A percentile compares a stretch with the other conserved stretches of the same genome.
Evolutionary conservation across 2,113 vertebrate genomes (phyloP).

Genomic region (Podarcis cretensis): DNA sequence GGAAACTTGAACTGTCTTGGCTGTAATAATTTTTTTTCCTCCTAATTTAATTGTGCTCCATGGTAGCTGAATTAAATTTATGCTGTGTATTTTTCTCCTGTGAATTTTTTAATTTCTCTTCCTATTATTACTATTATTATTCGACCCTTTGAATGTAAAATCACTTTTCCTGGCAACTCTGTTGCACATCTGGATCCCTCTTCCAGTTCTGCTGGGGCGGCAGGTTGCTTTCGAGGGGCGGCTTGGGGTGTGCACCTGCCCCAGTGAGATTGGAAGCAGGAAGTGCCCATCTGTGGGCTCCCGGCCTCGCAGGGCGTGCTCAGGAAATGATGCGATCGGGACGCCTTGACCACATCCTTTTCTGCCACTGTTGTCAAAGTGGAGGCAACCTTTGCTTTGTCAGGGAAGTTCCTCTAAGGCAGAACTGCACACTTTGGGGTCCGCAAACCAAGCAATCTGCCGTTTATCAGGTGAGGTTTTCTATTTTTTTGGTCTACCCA

Average conservation of each 20-base stretch:
- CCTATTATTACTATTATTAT: background rate
- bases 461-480: background rate
- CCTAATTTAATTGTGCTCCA: conserved; percentile 38
- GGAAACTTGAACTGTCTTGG: conserved; percentile 60
- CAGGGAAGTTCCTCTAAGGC: background rate
- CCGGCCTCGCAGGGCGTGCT: background rate
- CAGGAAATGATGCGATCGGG: background rate
- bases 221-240: background rate
- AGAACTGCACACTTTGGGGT: no score
- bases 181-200: no score
- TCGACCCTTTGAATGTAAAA: background rate
- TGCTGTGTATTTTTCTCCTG: conserved; percentile 49
- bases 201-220: background rate
- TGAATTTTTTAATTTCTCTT: background rate
- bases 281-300: background rate
- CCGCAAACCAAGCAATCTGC: background rate
- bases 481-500: background rate
- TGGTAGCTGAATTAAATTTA: conserved; percentile 54
- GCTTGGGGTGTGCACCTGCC: background rate
- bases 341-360: conserved; percentile 14
- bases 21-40: conserved; percentile 35
- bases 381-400: background rate
- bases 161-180: background rate
- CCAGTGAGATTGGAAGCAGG: background rate
- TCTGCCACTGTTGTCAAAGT: background rate